Evolutionary conservation across 2,888 invertebrate genomes (phyloP).

Genomic region (Saturnia japonica): DNA sequence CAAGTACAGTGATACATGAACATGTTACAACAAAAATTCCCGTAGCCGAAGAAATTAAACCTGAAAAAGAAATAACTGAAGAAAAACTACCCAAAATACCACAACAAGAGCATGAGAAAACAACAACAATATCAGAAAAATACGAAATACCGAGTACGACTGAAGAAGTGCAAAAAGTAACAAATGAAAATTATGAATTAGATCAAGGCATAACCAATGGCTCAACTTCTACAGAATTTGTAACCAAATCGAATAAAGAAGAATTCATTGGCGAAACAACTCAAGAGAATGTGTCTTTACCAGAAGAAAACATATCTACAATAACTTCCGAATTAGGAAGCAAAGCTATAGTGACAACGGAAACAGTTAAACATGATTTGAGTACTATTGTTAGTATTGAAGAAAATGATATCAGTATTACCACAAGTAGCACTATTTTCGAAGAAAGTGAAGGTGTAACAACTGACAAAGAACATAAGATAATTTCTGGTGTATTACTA

Average conservation of each 20-base stretch:
- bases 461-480: conserved; percentile 27
- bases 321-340: conserved; percentile 25
- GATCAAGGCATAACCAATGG: neutral
- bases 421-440: conserved; percentile 24
- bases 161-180: neutral
- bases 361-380: conserved; percentile 22
- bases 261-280: neutral
- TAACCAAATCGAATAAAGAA: conserved; percentile 1
- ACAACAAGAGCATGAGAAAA: conserved; percentile 3
- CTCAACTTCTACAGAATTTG: neutral
- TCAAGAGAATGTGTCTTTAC: neutral
- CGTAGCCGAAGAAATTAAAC: neutral
- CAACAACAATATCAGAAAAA: conserved; percentile 15
- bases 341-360: conserved; percentile 26
- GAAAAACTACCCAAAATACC: neutral
- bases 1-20: conserved; percentile 23
- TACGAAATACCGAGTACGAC: neutral
- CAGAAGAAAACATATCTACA: conserved; percentile 13
- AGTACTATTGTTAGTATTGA: conserved; percentile 18
- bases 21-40: neutral
- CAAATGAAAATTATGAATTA: neutral
- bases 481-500: neutral
- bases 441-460: conserved; percentile 27
- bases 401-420: conserved; percentile 22
- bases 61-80: neutral